Conservation (phyloP, 2,113 vertebrate species). For the Cathartes aura region DNA sequence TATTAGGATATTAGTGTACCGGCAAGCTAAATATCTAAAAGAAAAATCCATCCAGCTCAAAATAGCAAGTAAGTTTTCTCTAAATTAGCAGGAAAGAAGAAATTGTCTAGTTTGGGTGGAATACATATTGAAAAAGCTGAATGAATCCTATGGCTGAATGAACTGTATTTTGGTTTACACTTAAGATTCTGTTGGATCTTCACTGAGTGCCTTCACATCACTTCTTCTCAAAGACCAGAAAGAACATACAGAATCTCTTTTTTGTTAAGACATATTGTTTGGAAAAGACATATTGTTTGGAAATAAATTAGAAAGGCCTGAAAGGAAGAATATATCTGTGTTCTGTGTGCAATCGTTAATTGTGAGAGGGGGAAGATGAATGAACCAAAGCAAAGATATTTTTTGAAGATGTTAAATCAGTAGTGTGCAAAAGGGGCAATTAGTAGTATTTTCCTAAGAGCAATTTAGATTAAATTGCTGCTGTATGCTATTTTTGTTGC, state of each 20-base stretch:
- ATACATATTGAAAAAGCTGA: not conserved
- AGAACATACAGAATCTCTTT: not conserved
- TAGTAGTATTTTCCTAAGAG: constrained; percentile 67
- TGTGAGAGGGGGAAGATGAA: constrained; percentile 21
- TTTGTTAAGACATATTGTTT: not conserved
- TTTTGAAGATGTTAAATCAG: constrained; percentile 47
- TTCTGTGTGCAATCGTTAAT: not conserved
- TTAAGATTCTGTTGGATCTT: constrained; percentile 14
- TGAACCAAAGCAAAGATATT: constrained; percentile 57
- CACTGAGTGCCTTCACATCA: not conserved
- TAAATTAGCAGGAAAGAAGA: not conserved
- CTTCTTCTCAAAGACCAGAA: not conserved
- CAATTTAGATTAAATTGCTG: constrained; percentile 56
- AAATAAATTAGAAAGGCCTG: constrained; percentile 29
- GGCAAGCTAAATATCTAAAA: constrained; percentile 1
- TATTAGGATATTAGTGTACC: not conserved
- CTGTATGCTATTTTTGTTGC: constrained; percentile 59
- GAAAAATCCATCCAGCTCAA: not conserved
- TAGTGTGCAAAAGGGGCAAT: constrained; percentile 58
- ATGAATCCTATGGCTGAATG: not conserved
- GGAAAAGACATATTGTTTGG: not conserved
- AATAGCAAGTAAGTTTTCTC: not conserved
- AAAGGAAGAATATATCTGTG: constrained; percentile 15
- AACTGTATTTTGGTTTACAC: not conserved
- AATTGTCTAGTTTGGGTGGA: not conserved